phyloP scores from a whole-genome alignment of 2,888 invertebrate species.

The Molorchus minor region DNA sequence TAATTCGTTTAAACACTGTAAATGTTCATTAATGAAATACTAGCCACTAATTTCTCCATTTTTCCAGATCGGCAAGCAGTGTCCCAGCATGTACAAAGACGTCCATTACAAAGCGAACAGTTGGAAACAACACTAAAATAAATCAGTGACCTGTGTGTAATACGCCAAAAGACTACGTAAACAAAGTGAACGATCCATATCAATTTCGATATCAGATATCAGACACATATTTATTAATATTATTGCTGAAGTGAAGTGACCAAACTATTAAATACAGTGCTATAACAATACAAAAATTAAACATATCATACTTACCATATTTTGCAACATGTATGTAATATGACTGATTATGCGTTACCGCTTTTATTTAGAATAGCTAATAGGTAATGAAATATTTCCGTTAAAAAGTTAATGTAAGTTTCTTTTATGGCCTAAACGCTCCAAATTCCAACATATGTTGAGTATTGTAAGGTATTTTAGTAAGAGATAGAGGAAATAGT shows the following conservation, averaged over 20 bases:
- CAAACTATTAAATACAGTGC: slow-evolving; percentile 47
- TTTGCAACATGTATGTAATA: slow-evolving; percentile 51
- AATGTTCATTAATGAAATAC: too few relatives aligned
- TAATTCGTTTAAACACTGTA: slow-evolving; percentile 34
- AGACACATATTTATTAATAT: too few relatives aligned
- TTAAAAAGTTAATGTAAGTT: slow-evolving; percentile 5
- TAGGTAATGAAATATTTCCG: slow-evolving; percentile 11
- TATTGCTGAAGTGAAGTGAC: slow-evolving; percentile 46
- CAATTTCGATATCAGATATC: slow-evolving; percentile 24
- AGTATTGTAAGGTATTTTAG: slow-evolving; percentile 37
- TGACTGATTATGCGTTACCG: slow-evolving; percentile 52
- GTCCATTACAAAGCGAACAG: slow-evolving; percentile 93
- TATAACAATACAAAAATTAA: slow-evolving; percentile 49
- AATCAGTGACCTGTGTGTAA: slow-evolving; percentile 29
- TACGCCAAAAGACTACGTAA: slow-evolving; percentile 27
- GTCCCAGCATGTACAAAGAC: slow-evolving; percentile 91
- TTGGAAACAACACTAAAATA: slow-evolving; percentile 81
- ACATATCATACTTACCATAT: slow-evolving; percentile 60
- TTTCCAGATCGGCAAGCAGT: slow-evolving; percentile 81
- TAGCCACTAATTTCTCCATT: too few relatives aligned
- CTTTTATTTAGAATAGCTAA: slow-evolving; percentile 48
- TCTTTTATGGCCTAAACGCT: slow-evolving; percentile 35
- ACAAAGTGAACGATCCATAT: slow-evolving; percentile 32
- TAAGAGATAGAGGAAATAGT: slow-evolving; percentile 29
- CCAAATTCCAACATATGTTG: slow-evolving; percentile 15